These are phyloP conservation scores for Hedya salicella DNA, from an alignment of 2,888 invertebrate species.

Conservation along the genomic window DNA sequence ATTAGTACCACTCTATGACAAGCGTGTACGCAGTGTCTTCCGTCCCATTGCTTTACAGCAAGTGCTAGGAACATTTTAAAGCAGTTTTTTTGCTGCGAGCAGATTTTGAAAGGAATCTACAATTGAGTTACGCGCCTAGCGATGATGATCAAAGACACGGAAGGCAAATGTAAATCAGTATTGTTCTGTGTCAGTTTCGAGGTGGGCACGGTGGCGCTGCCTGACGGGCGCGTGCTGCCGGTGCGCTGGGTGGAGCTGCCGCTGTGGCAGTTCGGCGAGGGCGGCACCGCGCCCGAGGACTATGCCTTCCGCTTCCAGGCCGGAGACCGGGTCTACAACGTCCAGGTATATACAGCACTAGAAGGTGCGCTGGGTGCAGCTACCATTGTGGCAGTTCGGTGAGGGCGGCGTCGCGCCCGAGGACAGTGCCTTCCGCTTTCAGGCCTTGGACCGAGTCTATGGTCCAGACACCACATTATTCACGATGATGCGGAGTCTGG, in stretches of 20 bases:
- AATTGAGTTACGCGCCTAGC: too few species aligned
- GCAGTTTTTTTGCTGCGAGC: too few species aligned
- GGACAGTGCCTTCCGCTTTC: slow-evolving; percentile 87
- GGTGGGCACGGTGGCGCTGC: slow-evolving; percentile 86
- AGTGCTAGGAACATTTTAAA: too few species aligned
- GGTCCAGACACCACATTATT: slow-evolving; percentile 1
- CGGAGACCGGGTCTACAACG: slow-evolving; percentile 69
- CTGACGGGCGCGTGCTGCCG: slow-evolving; percentile 81
- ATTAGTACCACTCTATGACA: too few species aligned
- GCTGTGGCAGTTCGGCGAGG: slow-evolving; percentile 88
- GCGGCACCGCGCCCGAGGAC: slow-evolving; percentile 86
- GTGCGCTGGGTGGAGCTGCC: slow-evolving; percentile 86
- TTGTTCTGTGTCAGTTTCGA: slow-evolving; percentile 79
- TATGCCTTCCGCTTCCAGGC: slow-evolving; percentile 87
- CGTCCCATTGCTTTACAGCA: too few species aligned
- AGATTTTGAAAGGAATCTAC: too few species aligned
- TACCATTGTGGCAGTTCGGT: slow-evolving; percentile 88
- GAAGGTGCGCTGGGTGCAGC: slow-evolving; percentile 84
- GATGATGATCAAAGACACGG: too few species aligned
- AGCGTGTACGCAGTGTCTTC: too few species aligned
- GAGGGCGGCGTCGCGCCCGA: slow-evolving; percentile 87
- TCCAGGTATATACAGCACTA: neutral
- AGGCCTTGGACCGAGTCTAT: slow-evolving; percentile 81
- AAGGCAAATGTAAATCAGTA: too few species aligned
- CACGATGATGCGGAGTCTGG: too few species aligned